phyloP scores from a whole-genome alignment of 2,797 vertebrate genomes.

The Spheniscus humboldti region DNA sequence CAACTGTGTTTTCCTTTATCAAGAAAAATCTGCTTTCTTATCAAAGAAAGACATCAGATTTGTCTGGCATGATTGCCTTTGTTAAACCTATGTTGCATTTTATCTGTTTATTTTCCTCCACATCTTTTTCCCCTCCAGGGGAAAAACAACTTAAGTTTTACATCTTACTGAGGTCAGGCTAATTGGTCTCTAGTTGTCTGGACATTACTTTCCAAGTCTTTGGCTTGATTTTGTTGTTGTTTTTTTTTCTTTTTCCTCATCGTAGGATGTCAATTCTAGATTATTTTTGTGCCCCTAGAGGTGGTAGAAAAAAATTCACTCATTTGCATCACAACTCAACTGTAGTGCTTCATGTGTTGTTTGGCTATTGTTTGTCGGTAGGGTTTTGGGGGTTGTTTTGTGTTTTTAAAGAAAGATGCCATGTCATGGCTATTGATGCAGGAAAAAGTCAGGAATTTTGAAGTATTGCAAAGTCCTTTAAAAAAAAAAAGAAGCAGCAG shows the following conservation, averaged over 20 bases:
- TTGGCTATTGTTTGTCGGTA: not conserved
- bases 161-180: not conserved
- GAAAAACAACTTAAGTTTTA: not conserved
- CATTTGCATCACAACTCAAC: not conserved
- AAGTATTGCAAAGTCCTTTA: not conserved
- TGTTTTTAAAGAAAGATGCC: not conserved
- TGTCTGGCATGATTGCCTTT: not conserved
- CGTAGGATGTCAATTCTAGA: not conserved
- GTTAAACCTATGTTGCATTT: not conserved
- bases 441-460: not conserved
- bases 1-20: not conserved
- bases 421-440: not conserved
- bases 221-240: not conserved
- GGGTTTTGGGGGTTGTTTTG: too few relatives aligned
- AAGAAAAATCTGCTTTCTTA: not conserved
- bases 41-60: not conserved
- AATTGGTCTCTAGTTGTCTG: not conserved
- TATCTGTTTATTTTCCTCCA: not conserved
- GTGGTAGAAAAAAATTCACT: not conserved
- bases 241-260: not conserved
- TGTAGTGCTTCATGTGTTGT: not conserved
- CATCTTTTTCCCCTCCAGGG: not conserved
- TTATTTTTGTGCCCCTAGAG: not conserved
- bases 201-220: not conserved
- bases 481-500: not conserved